Evolutionary conservation across 1,140 invertebrate genomes (phyloP), one percentile per base, ranked within the genome.

Genomic region (Meloidogyne floridensis): DNA sequence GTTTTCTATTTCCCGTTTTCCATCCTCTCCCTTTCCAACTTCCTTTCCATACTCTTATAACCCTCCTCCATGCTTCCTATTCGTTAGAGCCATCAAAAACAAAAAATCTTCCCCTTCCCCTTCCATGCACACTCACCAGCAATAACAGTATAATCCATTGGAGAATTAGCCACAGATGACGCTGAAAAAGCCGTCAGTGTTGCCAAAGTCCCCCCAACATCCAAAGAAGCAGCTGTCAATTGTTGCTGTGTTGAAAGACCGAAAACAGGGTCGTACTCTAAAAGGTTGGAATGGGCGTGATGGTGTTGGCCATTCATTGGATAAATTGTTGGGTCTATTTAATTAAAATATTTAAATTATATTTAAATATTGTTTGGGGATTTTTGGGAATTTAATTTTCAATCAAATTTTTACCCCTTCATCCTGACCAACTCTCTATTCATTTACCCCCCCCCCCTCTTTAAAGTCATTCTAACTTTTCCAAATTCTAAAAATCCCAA

Each of bases 121-220:
- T 47, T 47, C 47, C 20, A 18, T 11, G 75, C 75, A 43, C 32
- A 32, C 75, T 11, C 47, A 53, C 65, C 43, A 77, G n/a, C 47
- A 32, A 72, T 53, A 3, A 72, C 77, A 47, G 77, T 79, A 72
- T 79, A 79, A n/a, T 79, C 77, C 77, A 79, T 79, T 9, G 65
- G 77, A 2, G 77, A 79, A 43, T 78, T 78, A 72, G 77, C 51
- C 18, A 20, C 77, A 15, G 65, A 78, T 15, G 77, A 78, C 5
- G 65, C 65, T 10, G 77, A 79, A 18, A 42, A 79, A 72, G 77
- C 77, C 7, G 77, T 79, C 2, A 79, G 77, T 18, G 77, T 79
- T 18, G 54, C 56, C 77, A 79, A 70, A 47, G 59, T 65, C 0
- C 15, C 13, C n/a, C 59, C 59, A 65, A n/a, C 59, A n/a, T n/a